Evolutionary conservation across 2,113 vertebrate species (phyloP), one percentile per base, ranked within the genome.

Genomic region (Globicephala melas): DNA sequence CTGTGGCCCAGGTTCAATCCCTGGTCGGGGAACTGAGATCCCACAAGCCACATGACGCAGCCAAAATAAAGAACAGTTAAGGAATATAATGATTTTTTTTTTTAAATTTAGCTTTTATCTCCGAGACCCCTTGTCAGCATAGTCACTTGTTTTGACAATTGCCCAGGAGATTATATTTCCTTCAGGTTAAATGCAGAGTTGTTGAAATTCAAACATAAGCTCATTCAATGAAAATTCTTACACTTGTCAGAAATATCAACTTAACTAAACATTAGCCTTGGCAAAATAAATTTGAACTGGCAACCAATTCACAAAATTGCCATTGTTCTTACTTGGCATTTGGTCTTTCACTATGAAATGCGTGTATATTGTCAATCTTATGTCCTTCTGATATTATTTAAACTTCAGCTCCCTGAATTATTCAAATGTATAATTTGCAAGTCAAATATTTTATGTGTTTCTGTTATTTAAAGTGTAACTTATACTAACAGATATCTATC

Each of bases 251-350:
- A 96, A 88, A 25, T 86, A 82, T 83, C 86, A 53, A 95, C 50
- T 96, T 93, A 89, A 83, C 58, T 90, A 89, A 97, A 91, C 90
- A 92, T 92, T 96, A 95, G 53, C 68, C 80, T 65, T 94, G 90
- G 90, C n/a, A 95, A 96, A 97, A 89, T 96, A 93, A 95, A 97
- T 97, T 93, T 97, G 93, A 89, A 97, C 96, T 98, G 92, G 15
- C 94, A 97, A 90, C 31, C 74, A 97, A 73, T 97, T 97, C 96
- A 92, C 33, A 38, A 97, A 97, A 96, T 89, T 94, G 79, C 68
- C 95, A 89, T 55, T 98, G 71, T 97, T 97, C 82, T 94, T 82
- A 58, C 44, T 97, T 96, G 60, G 26, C 33, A 87, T 92, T 93
- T 79, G 3, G 28, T 70, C 63, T 93, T 77, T 96, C 26, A 68